phyloP scores from a whole-genome alignment of 2,113 vertebrate genomes.

The Saguinus midas region DNA sequence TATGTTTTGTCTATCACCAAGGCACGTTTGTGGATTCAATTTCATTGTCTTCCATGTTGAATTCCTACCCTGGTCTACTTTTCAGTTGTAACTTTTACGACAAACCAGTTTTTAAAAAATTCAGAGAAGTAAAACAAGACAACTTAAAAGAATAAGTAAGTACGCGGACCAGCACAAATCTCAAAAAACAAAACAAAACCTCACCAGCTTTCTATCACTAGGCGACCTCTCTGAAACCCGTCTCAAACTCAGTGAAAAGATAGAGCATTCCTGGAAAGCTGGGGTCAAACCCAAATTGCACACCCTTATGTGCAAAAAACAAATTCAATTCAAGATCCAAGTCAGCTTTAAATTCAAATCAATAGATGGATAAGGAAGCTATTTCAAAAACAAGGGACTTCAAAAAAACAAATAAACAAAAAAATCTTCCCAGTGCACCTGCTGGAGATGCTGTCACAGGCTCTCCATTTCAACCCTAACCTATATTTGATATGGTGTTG shows the following conservation, averaged over 20 bases:
- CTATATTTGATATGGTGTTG: conserved; percentile 97
- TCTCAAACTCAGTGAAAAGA: not conserved
- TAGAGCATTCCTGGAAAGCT: not conserved
- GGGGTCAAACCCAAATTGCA: not conserved
- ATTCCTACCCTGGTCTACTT: conserved; percentile 63
- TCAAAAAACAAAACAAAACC: not conserved
- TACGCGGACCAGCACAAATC: not conserved
- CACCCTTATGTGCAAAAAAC: not conserved
- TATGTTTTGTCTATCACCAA: conserved; percentile 76
- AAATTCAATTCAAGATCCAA: conserved; percentile 16
- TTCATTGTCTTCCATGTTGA: conserved; percentile 59
- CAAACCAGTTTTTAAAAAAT: conserved; percentile 49
- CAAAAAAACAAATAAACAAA: conserved; percentile 46
- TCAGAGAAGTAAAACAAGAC: not conserved
- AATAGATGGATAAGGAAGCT: conserved; percentile 66
- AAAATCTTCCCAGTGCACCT: conserved; percentile 90
- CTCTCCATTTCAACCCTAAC: conserved; percentile 91
- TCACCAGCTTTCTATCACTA: not conserved
- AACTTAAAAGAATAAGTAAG: not conserved
- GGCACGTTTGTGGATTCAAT: conserved; percentile 69
- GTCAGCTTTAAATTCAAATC: conserved; percentile 71
- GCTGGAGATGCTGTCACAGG: conserved; percentile 91
- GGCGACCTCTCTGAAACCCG: not conserved
- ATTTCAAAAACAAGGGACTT: conserved; percentile 73
- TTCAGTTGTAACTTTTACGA: not conserved